A percentile compares a stretch with the other conserved stretches of the same genome.
phyloP scores from a whole-genome alignment of 35 echinoderm and acorn worm species.

The Amphiura filiformis region DNA sequence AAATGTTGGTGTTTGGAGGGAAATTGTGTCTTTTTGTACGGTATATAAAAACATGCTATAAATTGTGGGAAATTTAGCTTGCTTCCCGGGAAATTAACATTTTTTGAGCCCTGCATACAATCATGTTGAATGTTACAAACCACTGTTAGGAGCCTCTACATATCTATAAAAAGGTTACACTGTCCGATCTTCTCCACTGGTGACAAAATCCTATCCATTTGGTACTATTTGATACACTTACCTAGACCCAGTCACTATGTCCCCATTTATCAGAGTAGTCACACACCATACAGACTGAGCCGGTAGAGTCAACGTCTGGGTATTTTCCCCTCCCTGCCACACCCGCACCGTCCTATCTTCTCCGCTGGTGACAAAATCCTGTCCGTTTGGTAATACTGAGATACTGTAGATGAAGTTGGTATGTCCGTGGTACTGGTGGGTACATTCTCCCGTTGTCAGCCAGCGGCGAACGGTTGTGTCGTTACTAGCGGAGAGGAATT shows the following conservation, averaged over 20 bases:
- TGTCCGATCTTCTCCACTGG: conserved; percentile 85
- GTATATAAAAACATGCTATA: too few relatives aligned
- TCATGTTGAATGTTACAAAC: too few relatives aligned
- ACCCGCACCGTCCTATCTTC: conserved; percentile 89
- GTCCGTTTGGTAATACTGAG: conserved; percentile 55
- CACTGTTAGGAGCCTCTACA: too few relatives aligned
- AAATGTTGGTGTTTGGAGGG: too few relatives aligned
- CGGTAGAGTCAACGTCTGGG: conserved; percentile 83
- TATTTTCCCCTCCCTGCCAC: conserved; percentile 68
- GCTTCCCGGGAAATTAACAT: too few relatives aligned
- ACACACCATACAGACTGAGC: conserved; percentile 95
- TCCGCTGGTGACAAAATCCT: conserved; percentile 78
- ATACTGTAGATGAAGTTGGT: conserved; percentile 87
- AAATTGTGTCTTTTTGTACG: too few relatives aligned
- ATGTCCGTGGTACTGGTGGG: conserved; percentile 73
- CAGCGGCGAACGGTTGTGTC: conserved; percentile 85
- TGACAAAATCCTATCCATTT: conserved; percentile 76
- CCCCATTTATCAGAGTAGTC: conserved; percentile 72
- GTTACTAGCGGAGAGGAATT: conserved; percentile 90
- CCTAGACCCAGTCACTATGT: conserved; percentile 91
- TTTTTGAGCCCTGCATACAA: too few relatives aligned
- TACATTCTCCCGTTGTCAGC: conserved; percentile 81
- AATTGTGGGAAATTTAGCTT: too few relatives aligned
- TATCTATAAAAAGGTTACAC: too few relatives aligned
- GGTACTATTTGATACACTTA: conserved; percentile 46